Evolutionary conservation across 2,113 vertebrate species (phyloP), one percentile per base, ranked within the genome.

Genomic region (Hippocampus guttulatus): DNA sequence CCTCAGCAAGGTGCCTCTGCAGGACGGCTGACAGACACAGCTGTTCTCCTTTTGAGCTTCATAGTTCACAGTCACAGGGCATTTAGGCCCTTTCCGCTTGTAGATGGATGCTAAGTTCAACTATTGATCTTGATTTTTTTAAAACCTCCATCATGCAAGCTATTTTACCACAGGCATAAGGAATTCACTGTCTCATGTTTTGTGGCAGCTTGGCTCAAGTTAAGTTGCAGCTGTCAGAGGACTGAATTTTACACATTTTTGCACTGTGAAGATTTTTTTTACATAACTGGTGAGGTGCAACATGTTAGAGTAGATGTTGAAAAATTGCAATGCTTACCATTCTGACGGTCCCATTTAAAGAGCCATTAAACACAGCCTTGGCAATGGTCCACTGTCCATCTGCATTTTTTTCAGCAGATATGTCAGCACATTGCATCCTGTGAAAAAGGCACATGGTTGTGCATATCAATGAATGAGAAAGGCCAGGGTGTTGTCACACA

Each of bases 361-460:
- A 3, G 23, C 74, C 64, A 4, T 3, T 87, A 74, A 93, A 93
- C 45, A 54, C 72, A 25, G 87, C 92, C 66, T 73, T 85, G 9
- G 92, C 92, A 18, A 43, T 49, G 10, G 78, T 75, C 87, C 77
- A 85, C n/a, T 87, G 78, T 64, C 90, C 89, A 16, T 87, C 88
- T 71, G 76, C 7, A 21, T 68, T 25, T 45, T 49, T 83, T 0
- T 78, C 77, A 47, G 87, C 74, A 38, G 10, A 33, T 54, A 93
- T 76, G 74, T 91, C 20, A 5, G 89, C 82, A 82, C 92, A 94
- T 66, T 77, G 86, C 81, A 92, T 83, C 77, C 93, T 94, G 75
- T 30, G 43, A 10, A 77, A 45, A 11, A 57, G 75, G 75, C 9
- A 40, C 15, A 51, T 2, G 57, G 4, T 68, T 2, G 49, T 18